These are phyloP conservation scores for Emydoidea blandingii DNA, from an alignment of 2,797 vertebrate genomes.

Conservation along the genomic window DNA sequence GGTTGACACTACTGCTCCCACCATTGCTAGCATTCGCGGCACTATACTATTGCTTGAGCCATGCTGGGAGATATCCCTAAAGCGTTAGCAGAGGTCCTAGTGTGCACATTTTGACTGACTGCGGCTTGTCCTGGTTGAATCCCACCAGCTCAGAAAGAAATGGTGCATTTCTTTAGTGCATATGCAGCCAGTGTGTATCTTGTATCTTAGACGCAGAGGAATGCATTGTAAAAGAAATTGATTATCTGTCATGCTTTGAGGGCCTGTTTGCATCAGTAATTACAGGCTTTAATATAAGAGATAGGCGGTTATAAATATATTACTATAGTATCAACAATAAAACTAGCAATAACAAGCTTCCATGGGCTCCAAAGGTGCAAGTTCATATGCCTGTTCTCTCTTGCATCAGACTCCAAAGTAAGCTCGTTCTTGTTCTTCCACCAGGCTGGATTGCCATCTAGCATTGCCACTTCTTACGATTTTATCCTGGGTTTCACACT, in stretches of 20 bases:
- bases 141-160: not conserved
- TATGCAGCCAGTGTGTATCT: not conserved
- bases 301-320: not conserved
- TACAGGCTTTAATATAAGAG: not conserved
- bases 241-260: not conserved
- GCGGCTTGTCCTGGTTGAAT: not conserved
- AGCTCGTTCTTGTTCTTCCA: not conserved
- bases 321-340: not conserved
- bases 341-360: not conserved
- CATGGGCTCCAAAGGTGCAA: not conserved
- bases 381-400: not conserved
- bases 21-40: not conserved
- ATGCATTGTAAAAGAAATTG: not conserved
- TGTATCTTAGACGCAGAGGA: not conserved
- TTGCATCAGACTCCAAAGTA: not conserved
- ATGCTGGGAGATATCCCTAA: not conserved
- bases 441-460: not conserved
- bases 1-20: rapidly evolving
- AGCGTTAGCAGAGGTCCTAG: not conserved
- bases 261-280: not conserved
- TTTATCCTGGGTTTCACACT: not conserved
- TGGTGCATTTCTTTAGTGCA: not conserved
- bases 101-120: no score
- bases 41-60: not conserved
- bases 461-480: not conserved